Evolutionary conservation across 2,797 vertebrate genomes (phyloP).

Genomic region (Melanitta fusca): DNA sequence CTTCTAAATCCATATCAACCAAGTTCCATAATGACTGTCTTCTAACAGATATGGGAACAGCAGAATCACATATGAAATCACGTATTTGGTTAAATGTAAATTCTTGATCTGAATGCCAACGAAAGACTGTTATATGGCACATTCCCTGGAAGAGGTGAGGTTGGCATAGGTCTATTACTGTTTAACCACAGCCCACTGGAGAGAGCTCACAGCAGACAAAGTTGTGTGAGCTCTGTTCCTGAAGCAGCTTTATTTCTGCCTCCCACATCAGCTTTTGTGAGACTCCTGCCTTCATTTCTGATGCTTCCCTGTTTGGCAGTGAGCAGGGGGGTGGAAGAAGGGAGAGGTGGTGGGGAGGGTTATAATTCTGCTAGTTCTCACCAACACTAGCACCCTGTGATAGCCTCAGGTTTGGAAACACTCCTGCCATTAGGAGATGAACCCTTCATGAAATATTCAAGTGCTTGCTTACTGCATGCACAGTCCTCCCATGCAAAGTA

Average conservation of each 20-base stretch:
- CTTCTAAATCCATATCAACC: background rate
- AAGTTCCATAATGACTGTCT: background rate
- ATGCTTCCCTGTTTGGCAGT: background rate
- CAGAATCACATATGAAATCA: background rate
- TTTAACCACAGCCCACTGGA: background rate
- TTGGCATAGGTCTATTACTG: background rate
- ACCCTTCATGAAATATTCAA: conserved; percentile 31
- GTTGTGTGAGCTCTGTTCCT: background rate
- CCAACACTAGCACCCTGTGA: background rate
- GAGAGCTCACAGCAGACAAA: background rate
- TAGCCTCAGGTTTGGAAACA: conserved; percentile 17
- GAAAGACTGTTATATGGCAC: rapidly evolving
- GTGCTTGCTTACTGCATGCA: background rate
- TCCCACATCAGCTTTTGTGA: background rate
- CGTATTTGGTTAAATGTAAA: background rate
- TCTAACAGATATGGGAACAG: background rate
- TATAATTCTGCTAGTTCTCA: background rate
- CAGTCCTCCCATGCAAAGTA: background rate
- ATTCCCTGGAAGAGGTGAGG: background rate
- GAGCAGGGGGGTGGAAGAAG: background rate
- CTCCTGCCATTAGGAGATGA: conserved; percentile 8
- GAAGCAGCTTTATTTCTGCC: conserved; percentile 9
- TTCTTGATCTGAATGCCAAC: background rate
- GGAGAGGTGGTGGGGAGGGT: background rate
- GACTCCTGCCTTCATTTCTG: background rate